Conservation (phyloP, 2,797 vertebrate species). For the Alfaro cultratus region DNA sequence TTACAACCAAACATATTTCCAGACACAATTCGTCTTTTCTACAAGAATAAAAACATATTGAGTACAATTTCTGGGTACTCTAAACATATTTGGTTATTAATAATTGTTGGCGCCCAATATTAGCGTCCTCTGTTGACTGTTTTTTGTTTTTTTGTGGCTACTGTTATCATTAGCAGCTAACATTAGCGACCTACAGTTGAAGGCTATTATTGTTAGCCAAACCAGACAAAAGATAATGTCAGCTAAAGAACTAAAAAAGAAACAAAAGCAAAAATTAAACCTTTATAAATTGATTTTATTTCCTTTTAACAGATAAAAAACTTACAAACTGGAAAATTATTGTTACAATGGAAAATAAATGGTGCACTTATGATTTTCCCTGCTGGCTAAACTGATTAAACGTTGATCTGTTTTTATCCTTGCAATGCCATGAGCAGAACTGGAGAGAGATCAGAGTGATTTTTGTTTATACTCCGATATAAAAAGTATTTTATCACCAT, state of each 20-base stretch:
- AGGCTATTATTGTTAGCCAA: neutral
- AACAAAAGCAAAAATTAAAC: neutral
- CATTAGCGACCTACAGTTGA: neutral
- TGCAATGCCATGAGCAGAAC: neutral
- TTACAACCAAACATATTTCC: neutral
- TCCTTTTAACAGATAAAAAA: neutral
- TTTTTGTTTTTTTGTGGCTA: neutral
- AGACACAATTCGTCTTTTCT: neutral
- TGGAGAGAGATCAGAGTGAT: conserved; percentile 13
- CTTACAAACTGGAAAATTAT: neutral
- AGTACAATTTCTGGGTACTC: too few species aligned
- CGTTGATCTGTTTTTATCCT: neutral
- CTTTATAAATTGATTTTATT: neutral
- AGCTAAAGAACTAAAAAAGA: neutral
- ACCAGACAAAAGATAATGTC: too few species aligned
- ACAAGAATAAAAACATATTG: neutral
- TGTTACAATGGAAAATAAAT: neutral
- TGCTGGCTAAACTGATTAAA: neutral
- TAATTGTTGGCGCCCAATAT: neutral
- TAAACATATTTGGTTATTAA: too few species aligned
- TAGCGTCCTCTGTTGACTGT: too few species aligned
- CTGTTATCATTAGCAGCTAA: neutral
- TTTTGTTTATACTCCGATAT: neutral
- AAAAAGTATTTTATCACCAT: neutral
- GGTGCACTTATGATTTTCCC: neutral